phyloP scores from a whole-genome alignment of 2,113 vertebrate genomes.

The Triplophysa dalaica region DNA sequence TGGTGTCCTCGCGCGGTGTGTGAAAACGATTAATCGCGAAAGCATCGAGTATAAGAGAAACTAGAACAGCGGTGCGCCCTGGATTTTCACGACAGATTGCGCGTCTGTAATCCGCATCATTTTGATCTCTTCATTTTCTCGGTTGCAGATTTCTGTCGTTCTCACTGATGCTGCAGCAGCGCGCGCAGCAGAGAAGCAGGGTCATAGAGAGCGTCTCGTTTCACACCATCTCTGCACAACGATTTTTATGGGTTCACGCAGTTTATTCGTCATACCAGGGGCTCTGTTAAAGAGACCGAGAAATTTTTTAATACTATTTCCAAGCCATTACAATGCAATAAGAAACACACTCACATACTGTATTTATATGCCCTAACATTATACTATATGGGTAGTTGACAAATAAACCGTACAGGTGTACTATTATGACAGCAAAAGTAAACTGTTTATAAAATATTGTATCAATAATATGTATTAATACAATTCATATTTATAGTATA shows the following conservation, averaged over 20 bases:
- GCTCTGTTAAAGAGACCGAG: neutral
- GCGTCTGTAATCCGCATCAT: conserved; percentile 77
- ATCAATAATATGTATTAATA: too few relatives aligned
- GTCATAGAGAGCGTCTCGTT: conserved; percentile 60
- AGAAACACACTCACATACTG: too few relatives aligned
- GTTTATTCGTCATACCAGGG: neutral
- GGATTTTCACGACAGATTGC: conserved; percentile 68
- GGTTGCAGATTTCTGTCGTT: conserved; percentile 76
- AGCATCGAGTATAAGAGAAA: conserved; percentile 44
- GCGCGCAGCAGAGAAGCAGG: conserved; percentile 66
- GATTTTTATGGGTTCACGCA: conserved; percentile 1
- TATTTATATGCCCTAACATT: too few relatives aligned
- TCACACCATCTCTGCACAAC: neutral
- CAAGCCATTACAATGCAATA: too few relatives aligned
- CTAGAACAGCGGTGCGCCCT: conserved; percentile 52
- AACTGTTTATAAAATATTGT: too few relatives aligned
- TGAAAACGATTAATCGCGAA: conserved; percentile 29
- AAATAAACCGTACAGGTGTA: too few relatives aligned
- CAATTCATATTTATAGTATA: too few relatives aligned
- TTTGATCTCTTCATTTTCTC: conserved; percentile 74
- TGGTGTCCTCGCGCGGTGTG: conserved; percentile 11
- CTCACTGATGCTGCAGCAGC: conserved; percentile 58
- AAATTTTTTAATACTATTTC: too few relatives aligned
- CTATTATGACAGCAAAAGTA: too few relatives aligned
- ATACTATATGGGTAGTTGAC: too few relatives aligned